phyloP scores from a whole-genome alignment of 1,140 invertebrate species.

The Drosophila sucinea region DNA sequence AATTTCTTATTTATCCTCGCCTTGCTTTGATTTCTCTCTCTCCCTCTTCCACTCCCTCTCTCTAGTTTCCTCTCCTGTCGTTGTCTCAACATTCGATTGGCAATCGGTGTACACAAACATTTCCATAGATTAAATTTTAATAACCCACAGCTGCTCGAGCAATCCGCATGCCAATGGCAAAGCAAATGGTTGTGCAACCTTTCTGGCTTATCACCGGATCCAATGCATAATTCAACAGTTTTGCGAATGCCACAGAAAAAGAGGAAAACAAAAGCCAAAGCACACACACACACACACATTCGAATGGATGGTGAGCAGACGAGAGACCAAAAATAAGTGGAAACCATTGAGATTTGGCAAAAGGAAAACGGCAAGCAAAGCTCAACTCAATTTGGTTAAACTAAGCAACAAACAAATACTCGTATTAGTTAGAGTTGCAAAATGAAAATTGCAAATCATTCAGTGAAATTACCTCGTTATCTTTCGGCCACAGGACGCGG shows the following conservation, averaged over 20 bases:
- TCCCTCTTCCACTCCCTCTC: neutral
- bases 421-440: slow-evolving; percentile 4
- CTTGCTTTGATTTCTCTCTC: neutral
- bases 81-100: slow-evolving; percentile 1
- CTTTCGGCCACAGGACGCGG: slow-evolving; percentile 51
- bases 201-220: slow-evolving; percentile 55
- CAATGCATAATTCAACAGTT: slow-evolving; percentile 73
- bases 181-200: slow-evolving; percentile 46
- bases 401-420: slow-evolving; percentile 43
- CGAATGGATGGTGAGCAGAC: neutral
- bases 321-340: slow-evolving; percentile 13
- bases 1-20: neutral
- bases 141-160: slow-evolving; percentile 38
- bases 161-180: slow-evolving; percentile 39
- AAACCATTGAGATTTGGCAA: slow-evolving; percentile 43
- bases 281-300: slow-evolving; percentile 18
- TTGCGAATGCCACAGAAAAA: slow-evolving; percentile 34
- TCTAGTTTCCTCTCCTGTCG: slow-evolving; percentile 21
- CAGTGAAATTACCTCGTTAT: slow-evolving; percentile 79
- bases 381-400: slow-evolving; percentile 52
- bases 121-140: slow-evolving; percentile 68
- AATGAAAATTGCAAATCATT: slow-evolving; percentile 69
- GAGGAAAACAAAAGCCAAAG: slow-evolving; percentile 41
- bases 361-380: slow-evolving; percentile 14
- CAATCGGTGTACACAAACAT: slow-evolving; percentile 38